Base-by-base conservation (phyloP, 23 tunicate genomes). In the Ciona savignyi region DNA sequence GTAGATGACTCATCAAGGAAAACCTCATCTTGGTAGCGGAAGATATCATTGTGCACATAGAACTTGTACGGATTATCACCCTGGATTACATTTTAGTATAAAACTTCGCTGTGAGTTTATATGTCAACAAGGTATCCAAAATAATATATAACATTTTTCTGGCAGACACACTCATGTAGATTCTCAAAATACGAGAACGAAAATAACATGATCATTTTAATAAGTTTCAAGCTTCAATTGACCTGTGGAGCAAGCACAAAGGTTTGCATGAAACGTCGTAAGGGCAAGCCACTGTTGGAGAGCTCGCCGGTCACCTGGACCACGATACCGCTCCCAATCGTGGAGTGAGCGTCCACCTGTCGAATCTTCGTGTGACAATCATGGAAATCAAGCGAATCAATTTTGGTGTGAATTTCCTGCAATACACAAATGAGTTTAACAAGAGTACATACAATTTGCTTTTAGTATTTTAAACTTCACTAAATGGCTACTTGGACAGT, bases 241-340 rank as follows among this genome's bases (percentile, higher is more conserved):
- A 78, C 96, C 78, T 95, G 99, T 29, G 99, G 99, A 24, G 86
- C 99, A 34, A 95, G 70, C 25, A 95, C 99, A 79, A 95, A 95
- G 4, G 99, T 95, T 60, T 95, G 99, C 96, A 88, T 88, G 71
- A 95, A 95, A 32, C 99, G 82, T 15, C 95, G 81, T 34, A 95
- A 67, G 23, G 99, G 95, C 29, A 73, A 66, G 4, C 85, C 80
- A 29, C 70, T 60, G 74, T 95, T 95, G 49, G 90, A 83, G n/a
- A 95, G 66, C 70, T 95, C 99, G 4, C 99, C 99, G 66, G 83
- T 84, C 34, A 95, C 99, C 65, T 95, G 99, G 29, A 95, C 92
- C 20, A 88, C 99, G 11, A 95, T 88, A 4, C 94, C 94, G 35
- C 78, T 83, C 28, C 96, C 86, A 27, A 87, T 79, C 34, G 93